Conservation (phyloP, 2,888 invertebrate species). For the Sycophila texana region DNA sequence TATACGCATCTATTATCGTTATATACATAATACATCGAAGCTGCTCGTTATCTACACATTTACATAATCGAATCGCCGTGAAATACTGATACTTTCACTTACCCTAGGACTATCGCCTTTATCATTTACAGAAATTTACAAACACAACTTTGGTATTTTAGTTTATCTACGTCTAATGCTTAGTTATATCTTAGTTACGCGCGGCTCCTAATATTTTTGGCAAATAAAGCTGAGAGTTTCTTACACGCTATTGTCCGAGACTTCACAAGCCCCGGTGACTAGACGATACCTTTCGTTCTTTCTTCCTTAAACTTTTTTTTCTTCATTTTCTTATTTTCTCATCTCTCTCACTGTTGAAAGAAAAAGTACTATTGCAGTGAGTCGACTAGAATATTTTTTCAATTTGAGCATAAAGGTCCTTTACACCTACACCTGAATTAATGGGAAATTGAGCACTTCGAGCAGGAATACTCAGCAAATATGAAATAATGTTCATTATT, state of each 20-base stretch:
- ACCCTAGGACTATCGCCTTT: not conserved
- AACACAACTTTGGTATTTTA: not conserved
- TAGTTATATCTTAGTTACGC: not conserved
- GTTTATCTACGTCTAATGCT: not conserved
- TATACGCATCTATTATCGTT: not conserved
- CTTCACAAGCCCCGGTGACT: slow-evolving; percentile 33
- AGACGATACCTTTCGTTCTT: slow-evolving; percentile 24
- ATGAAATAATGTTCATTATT: too few species aligned
- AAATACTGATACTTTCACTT: slow-evolving; percentile 35
- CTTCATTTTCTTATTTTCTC: slow-evolving; percentile 13
- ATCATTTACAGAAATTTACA: slow-evolving; percentile 54
- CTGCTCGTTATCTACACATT: slow-evolving; percentile 52
- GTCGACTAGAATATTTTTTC: too few species aligned
- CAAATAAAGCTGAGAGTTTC: slow-evolving; percentile 53
- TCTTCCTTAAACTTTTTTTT: not conserved
- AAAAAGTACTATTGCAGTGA: not conserved
- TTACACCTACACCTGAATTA: too few species aligned
- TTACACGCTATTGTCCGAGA: slow-evolving; percentile 23
- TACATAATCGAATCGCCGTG: slow-evolving; percentile 41
- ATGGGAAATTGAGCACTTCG: too few species aligned
- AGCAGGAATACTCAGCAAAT: too few species aligned
- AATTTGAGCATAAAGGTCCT: too few species aligned
- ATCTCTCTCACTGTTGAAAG: not conserved
- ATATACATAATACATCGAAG: slow-evolving; percentile 18
- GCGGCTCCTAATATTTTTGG: slow-evolving; percentile 41